These are phyloP conservation scores for Candoia aspera DNA, from an alignment of 2,113 vertebrate species.

Conservation along the genomic window DNA sequence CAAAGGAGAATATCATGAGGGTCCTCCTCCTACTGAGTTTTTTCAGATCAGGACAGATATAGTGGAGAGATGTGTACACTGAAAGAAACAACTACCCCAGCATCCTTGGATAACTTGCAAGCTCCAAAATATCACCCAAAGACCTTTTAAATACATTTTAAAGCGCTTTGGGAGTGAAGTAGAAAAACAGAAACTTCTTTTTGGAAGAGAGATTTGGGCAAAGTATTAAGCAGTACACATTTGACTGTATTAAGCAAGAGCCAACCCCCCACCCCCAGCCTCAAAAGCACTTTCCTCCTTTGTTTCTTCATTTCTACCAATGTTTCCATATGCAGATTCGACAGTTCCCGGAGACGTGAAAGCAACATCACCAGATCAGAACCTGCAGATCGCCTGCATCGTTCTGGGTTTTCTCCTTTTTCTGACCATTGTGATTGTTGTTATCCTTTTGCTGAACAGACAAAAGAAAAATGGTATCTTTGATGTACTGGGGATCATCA, in stretches of 20 bases:
- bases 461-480: constrained; percentile 65
- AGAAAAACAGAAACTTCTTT: background rate
- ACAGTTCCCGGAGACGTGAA: background rate
- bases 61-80: background rate
- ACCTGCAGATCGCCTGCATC: constrained; percentile 54
- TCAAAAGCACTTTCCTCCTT: background rate
- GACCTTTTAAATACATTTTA: background rate
- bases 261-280: background rate
- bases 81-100: background rate
- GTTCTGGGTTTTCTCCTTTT: constrained; percentile 64
- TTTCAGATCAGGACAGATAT: background rate
- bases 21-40: background rate
- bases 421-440: constrained; percentile 1
- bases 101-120: background rate
- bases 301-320: background rate
- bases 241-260: background rate
- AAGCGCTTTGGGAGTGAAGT: background rate
- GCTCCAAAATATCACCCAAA: background rate
- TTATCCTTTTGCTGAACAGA: constrained; percentile 49
- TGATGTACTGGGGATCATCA: background rate
- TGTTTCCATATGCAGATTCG: rapidly evolving
- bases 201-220: background rate
- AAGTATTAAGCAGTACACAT: background rate
- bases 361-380: background rate
- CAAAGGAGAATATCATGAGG: background rate